Evolutionary conservation across 1,140 invertebrate species (phyloP).

Genomic region (Drosophila albomicans): DNA sequence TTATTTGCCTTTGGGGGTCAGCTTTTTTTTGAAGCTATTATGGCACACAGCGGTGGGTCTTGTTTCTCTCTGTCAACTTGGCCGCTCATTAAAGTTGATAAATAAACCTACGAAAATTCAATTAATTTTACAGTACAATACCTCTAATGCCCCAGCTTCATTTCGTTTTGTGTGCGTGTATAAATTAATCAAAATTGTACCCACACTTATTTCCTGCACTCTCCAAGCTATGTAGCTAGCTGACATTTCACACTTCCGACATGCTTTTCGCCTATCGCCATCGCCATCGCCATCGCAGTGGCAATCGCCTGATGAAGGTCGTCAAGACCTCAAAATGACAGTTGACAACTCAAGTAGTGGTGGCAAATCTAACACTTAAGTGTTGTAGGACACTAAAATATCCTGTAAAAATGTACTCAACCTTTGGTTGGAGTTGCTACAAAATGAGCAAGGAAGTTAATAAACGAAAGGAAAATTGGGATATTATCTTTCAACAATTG

Average conservation of each 20-base stretch:
- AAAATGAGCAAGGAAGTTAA: neutral
- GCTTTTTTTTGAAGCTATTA: neutral
- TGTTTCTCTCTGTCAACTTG: neutral
- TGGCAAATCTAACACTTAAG: neutral
- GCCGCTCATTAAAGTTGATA: neutral
- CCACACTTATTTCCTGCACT: constrained; percentile 1
- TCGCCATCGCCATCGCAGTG: neutral
- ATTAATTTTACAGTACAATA: constrained; percentile 27
- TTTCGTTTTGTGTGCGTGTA: neutral
- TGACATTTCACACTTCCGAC: constrained; percentile 14
- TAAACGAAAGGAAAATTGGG: too few relatives aligned
- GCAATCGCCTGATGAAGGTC: constrained; percentile 30
- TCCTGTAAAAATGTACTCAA: constrained; percentile 2
- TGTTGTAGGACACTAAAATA: neutral
- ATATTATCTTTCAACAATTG: too few relatives aligned
- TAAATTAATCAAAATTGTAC: constrained; percentile 41
- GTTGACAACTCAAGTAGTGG: constrained; percentile 1
- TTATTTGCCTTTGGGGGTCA: neutral
- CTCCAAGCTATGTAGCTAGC: constrained; percentile 2
- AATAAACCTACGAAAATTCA: constrained; percentile 21
- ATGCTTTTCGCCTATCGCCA: constrained; percentile 13
- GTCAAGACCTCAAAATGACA: constrained; percentile 2
- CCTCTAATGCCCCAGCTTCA: neutral
- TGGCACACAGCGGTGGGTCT: too few relatives aligned
- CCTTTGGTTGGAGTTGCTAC: neutral